Base-by-base conservation (phyloP, 2,797 vertebrate genomes). In the Capromys pilorides region DNA sequence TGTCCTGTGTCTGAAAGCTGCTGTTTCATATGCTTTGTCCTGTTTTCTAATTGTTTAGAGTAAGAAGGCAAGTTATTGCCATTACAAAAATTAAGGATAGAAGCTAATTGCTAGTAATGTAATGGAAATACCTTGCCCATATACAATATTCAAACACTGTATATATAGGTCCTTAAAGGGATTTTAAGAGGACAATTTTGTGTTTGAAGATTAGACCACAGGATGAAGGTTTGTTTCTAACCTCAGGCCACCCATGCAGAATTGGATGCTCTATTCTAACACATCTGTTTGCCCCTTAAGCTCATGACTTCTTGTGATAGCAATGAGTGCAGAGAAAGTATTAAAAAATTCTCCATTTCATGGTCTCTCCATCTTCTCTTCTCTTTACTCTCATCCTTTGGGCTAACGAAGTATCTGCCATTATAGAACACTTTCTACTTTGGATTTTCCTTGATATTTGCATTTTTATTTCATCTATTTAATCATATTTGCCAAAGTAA, bases 401-500 rank as follows among this genome's bases (percentile, higher is more conserved):
- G 24, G 33, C 26, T 54, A 82, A 89, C 49, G 31, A 90, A 73
- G 14, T 11, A 59, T 61, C 19, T 91, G 14, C 16, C 39, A 64
- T 66, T 84, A 66, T 12, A 80, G 5, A 83, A 16, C 36, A 73
- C 61, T 71, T 45, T 5, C 6, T 2, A 64, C 73, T 57, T 73
- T 89, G 49, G 13, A 33, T 45, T 83, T 59, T 54, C 24, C 49
- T 79, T 31, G 12, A 49, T 81, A 67, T 61, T 91, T 54, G 18
- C 24, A 31, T 10, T 86, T 82, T 59, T 77, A 41, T 88, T 90
- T 91, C 41, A 85, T 82, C 84, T 33, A 86, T 54, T 96, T 95
- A 12, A 73, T 45, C 92, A 2, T 73, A 49, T 80, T 75, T 88
- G 57, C 92, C 51, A 59, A 49, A 21, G 22, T 39, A n/a, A 36